phyloP scores from a whole-genome alignment of 2,113 vertebrate species.

The Epinephelus moara region DNA sequence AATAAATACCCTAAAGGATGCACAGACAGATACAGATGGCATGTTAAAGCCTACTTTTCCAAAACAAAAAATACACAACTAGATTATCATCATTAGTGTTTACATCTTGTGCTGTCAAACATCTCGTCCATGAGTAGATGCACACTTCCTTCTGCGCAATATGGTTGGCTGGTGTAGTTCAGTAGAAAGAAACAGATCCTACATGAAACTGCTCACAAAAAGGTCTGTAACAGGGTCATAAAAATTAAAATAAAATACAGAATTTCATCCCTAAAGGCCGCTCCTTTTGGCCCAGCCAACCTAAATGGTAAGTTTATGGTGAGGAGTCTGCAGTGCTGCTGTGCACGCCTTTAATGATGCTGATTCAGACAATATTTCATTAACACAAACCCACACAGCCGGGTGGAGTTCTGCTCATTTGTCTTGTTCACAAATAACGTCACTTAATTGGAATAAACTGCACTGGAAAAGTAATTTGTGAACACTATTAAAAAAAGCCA shows the following conservation, averaged over 20 bases:
- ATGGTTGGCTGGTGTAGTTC: too few species aligned
- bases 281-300: neutral
- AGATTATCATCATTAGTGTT: too few species aligned
- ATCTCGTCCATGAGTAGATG: too few species aligned
- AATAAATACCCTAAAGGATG: constrained; percentile 93
- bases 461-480: constrained; percentile 41
- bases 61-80: neutral
- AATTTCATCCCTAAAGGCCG: neutral
- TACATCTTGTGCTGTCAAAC: too few species aligned
- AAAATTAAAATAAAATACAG: neutral
- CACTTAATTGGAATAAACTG: constrained; percentile 16
- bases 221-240: too few species aligned
- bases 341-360: constrained; percentile 9
- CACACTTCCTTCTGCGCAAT: too few species aligned
- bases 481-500: constrained; percentile 35
- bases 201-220: too few species aligned
- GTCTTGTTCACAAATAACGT: constrained; percentile 26
- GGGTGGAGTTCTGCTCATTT: constrained; percentile 34
- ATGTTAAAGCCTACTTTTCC: too few species aligned
- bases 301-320: neutral
- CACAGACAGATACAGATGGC: neutral
- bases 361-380: constrained; percentile 27
- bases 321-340: neutral
- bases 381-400: constrained; percentile 13
- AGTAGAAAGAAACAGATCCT: too few species aligned